Conservation (phyloP, 2,888 invertebrate genomes). For the Gisinianus flammeolus region DNA sequence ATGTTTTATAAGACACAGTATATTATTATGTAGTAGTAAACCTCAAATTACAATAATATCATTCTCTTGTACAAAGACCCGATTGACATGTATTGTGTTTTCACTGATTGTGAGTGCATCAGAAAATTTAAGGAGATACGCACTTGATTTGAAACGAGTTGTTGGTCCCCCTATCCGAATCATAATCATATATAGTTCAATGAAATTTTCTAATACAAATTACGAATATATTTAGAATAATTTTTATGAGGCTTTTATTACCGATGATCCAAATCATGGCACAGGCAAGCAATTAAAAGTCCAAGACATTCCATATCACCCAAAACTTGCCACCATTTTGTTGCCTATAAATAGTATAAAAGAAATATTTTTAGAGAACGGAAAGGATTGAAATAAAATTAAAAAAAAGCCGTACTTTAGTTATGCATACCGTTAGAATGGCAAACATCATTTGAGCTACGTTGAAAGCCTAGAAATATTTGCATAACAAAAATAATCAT, state of each 20-base stretch:
- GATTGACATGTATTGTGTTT: no score
- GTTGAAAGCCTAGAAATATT: slow-evolving; percentile 71
- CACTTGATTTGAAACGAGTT: slow-evolving; percentile 97
- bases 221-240: no score
- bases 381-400: background rate
- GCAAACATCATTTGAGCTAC: slow-evolving; percentile 98
- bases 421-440: slow-evolving; percentile 78
- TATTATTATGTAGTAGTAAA: no score
- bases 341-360: slow-evolving; percentile 72
- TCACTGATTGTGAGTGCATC: no score
- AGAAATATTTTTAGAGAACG: background rate
- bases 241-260: no score
- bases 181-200: no score
- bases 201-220: no score
- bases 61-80: no score
- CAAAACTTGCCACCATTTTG: slow-evolving; percentile 91
- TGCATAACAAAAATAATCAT: background rate
- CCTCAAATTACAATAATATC: no score
- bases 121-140: slow-evolving; percentile 61
- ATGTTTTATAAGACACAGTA: slow-evolving; percentile 2
- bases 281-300: slow-evolving; percentile 88
- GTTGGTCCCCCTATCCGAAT: slow-evolving; percentile 91
- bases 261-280: slow-evolving; percentile 63
- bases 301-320: slow-evolving; percentile 91
- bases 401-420: background rate